These are phyloP conservation scores for Coturnix japonica DNA, from an alignment of 2,113 vertebrate genomes.

Conservation along the genomic window DNA sequence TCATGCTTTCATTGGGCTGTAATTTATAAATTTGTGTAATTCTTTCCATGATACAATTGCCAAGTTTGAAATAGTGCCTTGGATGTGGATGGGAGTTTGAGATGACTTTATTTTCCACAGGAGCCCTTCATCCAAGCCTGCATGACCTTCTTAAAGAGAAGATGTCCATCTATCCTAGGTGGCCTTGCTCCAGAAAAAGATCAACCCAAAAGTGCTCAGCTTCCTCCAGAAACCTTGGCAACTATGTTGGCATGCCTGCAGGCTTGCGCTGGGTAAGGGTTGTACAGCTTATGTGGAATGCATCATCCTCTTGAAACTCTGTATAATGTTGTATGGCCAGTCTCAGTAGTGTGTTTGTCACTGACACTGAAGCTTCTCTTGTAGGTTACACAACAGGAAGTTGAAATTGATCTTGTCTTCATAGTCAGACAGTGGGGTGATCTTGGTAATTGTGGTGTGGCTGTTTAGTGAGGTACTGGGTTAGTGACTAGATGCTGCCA, in stretches of 20 bases:
- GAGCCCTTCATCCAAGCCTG: conserved; percentile 99
- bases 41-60: conserved; percentile 28
- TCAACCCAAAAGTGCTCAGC: conserved; percentile 98
- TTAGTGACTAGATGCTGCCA: neutral
- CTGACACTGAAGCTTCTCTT: neutral
- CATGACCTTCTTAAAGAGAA: conserved; percentile 97
- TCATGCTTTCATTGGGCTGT: neutral
- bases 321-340: neutral
- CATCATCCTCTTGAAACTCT: neutral
- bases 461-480: neutral
- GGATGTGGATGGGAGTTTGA: neutral
- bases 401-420: neutral
- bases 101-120: conserved; percentile 68
- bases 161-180: conserved; percentile 97
- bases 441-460: neutral
- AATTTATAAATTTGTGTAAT: conserved; percentile 9
- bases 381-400: neutral
- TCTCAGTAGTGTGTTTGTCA: neutral
- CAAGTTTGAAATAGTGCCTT: conserved; percentile 35
- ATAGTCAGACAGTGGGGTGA: neutral
- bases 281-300: fast-evolving
- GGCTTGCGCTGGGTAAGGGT: conserved; percentile 93
- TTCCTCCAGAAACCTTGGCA: conserved; percentile 95
- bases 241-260: conserved; percentile 97
- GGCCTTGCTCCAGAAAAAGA: conserved; percentile 98